Evolutionary conservation across 2,797 vertebrate species (phyloP).

Genomic region (Percopsis omiscomaycus): DNA sequence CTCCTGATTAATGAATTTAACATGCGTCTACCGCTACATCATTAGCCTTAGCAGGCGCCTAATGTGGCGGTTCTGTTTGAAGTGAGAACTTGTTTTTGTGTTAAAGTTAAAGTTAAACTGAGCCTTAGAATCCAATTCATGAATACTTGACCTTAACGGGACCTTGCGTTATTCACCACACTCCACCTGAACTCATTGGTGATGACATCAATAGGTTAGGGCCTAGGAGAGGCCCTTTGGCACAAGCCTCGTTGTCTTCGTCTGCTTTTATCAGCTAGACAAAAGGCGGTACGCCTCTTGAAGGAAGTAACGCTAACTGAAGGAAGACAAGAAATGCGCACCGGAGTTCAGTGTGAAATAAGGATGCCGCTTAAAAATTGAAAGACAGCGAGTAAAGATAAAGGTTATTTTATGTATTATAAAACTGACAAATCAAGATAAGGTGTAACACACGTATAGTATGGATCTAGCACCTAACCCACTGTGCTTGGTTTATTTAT

Average conservation of each 20-base stretch:
- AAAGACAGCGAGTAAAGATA: neutral
- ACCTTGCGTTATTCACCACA: too few species aligned
- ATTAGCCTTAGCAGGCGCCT: neutral
- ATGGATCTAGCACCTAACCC: too few species aligned
- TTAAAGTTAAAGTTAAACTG: constrained; percentile 3
- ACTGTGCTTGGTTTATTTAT: constrained; percentile 2
- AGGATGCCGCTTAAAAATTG: neutral
- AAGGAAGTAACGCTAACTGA: constrained; percentile 31
- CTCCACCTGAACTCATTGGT: too few species aligned
- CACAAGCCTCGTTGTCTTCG: constrained; percentile 11
- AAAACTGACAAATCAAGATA: too few species aligned
- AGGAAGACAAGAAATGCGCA: constrained; percentile 30
- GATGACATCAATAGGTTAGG: neutral
- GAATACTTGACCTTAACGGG: too few species aligned
- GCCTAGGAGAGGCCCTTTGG: constrained; percentile 8
- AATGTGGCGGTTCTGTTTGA: neutral
- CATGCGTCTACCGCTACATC: neutral
- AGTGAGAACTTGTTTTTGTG: neutral
- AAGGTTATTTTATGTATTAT: too few species aligned
- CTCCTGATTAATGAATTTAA: constrained; percentile 19
- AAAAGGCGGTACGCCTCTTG: too few species aligned
- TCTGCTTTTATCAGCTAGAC: constrained; percentile 45
- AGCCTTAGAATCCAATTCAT: too few species aligned
- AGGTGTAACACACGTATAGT: too few species aligned
- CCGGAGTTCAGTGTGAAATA: neutral